Base-by-base conservation (phyloP, 1,140 invertebrate genomes). In the Ips typographus region DNA sequence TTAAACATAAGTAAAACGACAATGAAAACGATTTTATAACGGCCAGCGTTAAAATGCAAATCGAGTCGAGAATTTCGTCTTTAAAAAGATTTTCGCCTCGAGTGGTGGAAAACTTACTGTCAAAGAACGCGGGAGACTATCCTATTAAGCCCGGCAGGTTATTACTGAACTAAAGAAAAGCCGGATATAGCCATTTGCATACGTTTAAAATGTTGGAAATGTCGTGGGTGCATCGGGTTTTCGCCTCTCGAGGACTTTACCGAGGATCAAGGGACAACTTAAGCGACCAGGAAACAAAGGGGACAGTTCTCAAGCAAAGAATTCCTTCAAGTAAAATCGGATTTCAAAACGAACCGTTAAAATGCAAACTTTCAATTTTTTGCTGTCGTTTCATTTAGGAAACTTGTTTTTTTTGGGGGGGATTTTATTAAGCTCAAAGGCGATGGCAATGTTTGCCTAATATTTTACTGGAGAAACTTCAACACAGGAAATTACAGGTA, bases 401-500 rank as follows among this genome's bases (percentile, higher is more conserved):
- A 37, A 43, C 41, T 61, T 61, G 37, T 43, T 4, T 47, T 61
- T 61, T 41, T 47, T 47, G 59, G 59, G 22, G 22, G 57, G 5
- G 52, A 5, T 22, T 55, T 37, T 38, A 55, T 7, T 5, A 55
- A 36, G 44, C 22, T 49, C 22, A 22, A 8, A 6, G 22, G 7
- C 22, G 44, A 49, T 1, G 22, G 44, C 6, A 8, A 8, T 49
- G 22, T 49, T 49, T 49, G 44, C 3, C 44, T 8, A 37, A 55
- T 36, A 37, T 55, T 55, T 55, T 55, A 37, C 37, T 55, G 37
- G 52, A 5, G 5, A 6, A 37, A 62, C 41, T 62, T 62, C 37
- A 51, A 51, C 47, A 62, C 22, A 22, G 60, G 60, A 62, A 62
- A 62, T 62, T 62, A 51, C 22, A 62, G 60, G 60, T 51, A 62